Evolutionary conservation across 2,888 invertebrate species (phyloP).

Genomic region (Lingula anatina): DNA sequence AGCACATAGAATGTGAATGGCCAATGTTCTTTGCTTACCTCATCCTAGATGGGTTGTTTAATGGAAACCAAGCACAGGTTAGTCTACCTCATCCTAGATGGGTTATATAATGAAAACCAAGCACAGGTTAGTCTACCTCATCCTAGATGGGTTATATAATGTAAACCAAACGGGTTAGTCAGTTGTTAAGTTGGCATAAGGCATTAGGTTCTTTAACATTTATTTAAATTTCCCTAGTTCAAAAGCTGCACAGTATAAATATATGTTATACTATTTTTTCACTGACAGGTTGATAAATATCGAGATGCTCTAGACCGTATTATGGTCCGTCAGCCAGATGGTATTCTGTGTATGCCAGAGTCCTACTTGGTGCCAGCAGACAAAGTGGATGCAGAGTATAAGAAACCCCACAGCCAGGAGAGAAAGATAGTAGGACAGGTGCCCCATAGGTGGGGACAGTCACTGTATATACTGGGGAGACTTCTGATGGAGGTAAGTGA

Average conservation of each 20-base stretch:
- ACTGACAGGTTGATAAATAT: constrained; percentile 48
- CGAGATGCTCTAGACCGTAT: constrained; percentile 50
- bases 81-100: no score
- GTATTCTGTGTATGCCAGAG: constrained; percentile 82
- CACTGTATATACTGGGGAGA: constrained; percentile 89
- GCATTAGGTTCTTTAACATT: no score
- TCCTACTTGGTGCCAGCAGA: constrained; percentile 83
- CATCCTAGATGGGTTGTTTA: constrained; percentile 87
- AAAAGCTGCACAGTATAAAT: no score
- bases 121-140: no score
- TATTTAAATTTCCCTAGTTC: no score
- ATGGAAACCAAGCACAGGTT: constrained; percentile 68
- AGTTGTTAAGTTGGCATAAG: no score
- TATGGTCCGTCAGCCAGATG: constrained; percentile 84
- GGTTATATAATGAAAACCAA: no score
- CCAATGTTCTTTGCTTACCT: constrained; percentile 93
- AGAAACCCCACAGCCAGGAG: constrained; percentile 83
- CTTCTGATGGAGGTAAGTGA: constrained; percentile 64
- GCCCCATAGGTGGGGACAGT: constrained; percentile 98
- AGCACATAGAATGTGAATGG: constrained; percentile 99
- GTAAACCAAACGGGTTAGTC: no score
- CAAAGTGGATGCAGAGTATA: constrained; percentile 79
- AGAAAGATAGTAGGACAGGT: constrained; percentile 81
- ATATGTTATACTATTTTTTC: no score
- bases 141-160: no score